Evolutionary conservation across 2,888 invertebrate species (phyloP), one percentile per base, ranked within the genome.

Genomic region (Endotricha flammealis): DNA sequence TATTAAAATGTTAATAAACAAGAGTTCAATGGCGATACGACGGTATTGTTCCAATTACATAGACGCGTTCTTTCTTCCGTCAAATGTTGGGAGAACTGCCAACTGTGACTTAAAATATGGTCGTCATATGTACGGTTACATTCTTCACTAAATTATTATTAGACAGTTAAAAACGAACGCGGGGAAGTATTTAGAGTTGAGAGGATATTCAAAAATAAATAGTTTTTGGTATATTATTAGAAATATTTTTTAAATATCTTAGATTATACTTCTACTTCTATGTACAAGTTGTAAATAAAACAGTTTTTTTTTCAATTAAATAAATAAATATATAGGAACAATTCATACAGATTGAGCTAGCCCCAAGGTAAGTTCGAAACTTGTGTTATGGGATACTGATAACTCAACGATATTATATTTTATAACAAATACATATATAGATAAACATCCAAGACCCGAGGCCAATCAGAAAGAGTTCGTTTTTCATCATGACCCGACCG

Each of bases 21-120:
- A 20, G 8, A 20, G 20, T 27, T 27, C 27, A 8, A 12, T 27
- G 27, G 12, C 27, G 27, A 27, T 10, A 27, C 27, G 12, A 27
- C 27, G 12, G 11, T 27, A 27, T 27, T 27, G 27, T 12, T 27
- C 12, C 27, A 27, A 27, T 27, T 27, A 27, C 27, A 27, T 12
- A 20, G 27, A 27, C 27, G 25, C 22, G 22, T 20, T 20, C 12
- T 66, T 64, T 59, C 64, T 68, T 69, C 70, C 68, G 66, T 65
- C 69, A 69, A 65, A 63, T 48, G 49, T 39, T 70, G 72, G 82
- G 80, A 64, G 32, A 32, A n/a, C 22, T 72, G 82, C 82, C 82
- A 82, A 44, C 34, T 42, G 50, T 52, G 39, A 51, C 42, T 46
- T 59, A 62, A 67, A 65, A 67, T 67, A 72, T 65, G 54, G 56